phyloP scores from a whole-genome alignment of 2,888 invertebrate species.

The Creontiades dilutus region DNA sequence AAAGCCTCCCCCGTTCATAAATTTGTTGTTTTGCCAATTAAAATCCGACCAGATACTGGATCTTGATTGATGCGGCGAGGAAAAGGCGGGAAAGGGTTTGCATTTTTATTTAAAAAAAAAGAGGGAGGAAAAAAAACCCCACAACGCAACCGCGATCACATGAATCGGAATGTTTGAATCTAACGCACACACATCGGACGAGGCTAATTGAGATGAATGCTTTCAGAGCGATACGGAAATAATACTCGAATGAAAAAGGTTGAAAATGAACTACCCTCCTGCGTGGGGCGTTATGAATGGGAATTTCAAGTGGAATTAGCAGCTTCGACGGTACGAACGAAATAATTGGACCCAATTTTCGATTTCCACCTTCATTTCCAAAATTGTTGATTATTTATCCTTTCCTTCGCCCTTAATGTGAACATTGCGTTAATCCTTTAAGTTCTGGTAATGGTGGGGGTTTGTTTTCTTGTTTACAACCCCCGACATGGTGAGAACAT shows the following conservation, averaged over 20 bases:
- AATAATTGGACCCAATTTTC: no score
- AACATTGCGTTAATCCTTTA: no score
- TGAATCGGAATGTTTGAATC: neutral
- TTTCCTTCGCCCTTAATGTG: no score
- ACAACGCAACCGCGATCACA: slow-evolving; percentile 8
- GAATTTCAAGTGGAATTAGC: no score
- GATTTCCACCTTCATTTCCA: no score
- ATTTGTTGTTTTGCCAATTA: slow-evolving; percentile 8
- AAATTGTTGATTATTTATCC: no score
- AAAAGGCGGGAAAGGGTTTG: neutral
- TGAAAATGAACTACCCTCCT: neutral
- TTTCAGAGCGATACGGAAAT: slow-evolving; percentile 12
- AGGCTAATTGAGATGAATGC: slow-evolving; percentile 41
- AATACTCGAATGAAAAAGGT: neutral
- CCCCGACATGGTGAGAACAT: no score
- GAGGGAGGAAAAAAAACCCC: neutral
- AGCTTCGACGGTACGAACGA: no score
- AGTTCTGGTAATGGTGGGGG: no score
- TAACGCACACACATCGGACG: neutral
- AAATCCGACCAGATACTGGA: slow-evolving; percentile 44
- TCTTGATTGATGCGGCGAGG: slow-evolving; percentile 42
- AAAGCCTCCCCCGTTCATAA: neutral
- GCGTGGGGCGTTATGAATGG: no score
- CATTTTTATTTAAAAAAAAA: neutral
- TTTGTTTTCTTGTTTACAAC: no score